Base-by-base conservation (phyloP, 2,888 invertebrate species). In the Dasypolia templi region DNA sequence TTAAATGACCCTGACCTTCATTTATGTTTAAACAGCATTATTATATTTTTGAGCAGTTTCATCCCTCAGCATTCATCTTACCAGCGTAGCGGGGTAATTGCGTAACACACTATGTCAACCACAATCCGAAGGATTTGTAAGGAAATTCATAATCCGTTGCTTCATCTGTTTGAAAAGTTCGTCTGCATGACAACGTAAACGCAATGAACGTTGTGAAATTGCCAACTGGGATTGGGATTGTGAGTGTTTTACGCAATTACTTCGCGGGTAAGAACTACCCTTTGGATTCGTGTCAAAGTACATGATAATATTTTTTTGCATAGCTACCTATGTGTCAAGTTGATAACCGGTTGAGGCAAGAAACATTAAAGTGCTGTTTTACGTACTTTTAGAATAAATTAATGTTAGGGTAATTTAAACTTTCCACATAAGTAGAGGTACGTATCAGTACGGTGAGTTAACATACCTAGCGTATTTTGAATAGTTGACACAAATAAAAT, bases 401-500 rank as follows among this genome's bases (percentile, higher is more conserved):
- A 67, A 51, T 29, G 11, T 67, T 42, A 29, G 22, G 26, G 39
- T 39, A 29, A 51, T 29, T 49, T 12, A 42, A 66, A 51, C 29
- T 69, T 66, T 67, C 67, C 29, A 65, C 67, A 17, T 49, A 69
- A 29, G 22, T 64, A 26, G 26, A 61, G 5, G 6, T 46, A 29
- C 44, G 5, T 39, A 51, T 39, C 17, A 29, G 11, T 39, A 67
- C n/a, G 39, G 39, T 32, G 26, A 11, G 12, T 44, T 62, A 29
- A 59, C 22, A 63, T 35, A 49, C 29, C 44, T 22, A 32, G 35
- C 29, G 9, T 44, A 59, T 61, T 55, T 62, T 3, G 26, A 64
- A 62, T 46, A 29, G 32, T 35, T 12, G 46, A 59, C 44, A 78
- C 22, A n/a, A 67, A 53, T 32, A n/a, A 70, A 78, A 46, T 59